Evolutionary conservation across 2,888 invertebrate species (phyloP).

Genomic region (Anthophora plumipes): DNA sequence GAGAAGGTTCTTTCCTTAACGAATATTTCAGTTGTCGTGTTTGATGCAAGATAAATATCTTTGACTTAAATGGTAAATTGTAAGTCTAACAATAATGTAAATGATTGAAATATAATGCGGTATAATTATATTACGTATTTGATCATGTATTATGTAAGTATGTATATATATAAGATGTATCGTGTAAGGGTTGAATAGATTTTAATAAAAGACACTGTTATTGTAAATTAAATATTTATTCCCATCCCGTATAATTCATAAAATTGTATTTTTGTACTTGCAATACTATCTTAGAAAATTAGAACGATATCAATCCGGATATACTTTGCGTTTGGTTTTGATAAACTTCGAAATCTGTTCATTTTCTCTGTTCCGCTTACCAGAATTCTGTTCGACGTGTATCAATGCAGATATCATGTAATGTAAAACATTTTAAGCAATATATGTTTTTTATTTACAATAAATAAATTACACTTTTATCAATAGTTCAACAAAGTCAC

Average conservation of each 20-base stretch:
- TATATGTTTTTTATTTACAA: constrained; percentile 81
- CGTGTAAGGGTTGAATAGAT: constrained; percentile 29
- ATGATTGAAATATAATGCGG: background rate
- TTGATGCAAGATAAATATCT: constrained; percentile 89
- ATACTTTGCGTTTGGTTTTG: constrained; percentile 23
- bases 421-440: constrained; percentile 74
- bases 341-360: constrained; percentile 25
- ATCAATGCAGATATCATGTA: constrained; percentile 47
- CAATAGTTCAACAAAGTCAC: constrained; percentile 77
- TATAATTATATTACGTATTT: background rate
- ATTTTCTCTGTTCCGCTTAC: constrained; percentile 13
- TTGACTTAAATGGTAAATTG: background rate
- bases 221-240: constrained; percentile 68
- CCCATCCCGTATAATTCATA: constrained; percentile 52
- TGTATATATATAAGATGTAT: background rate
- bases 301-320: constrained; percentile 33
- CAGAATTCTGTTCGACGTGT: constrained; percentile 16
- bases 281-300: constrained; percentile 49
- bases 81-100: background rate
- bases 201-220: constrained; percentile 54
- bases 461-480: constrained; percentile 82
- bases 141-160: background rate
- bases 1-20: constrained; percentile 85
- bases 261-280: constrained; percentile 61
- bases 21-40: constrained; percentile 91